A percentile compares a stretch with the other conserved stretches of the same genome.
Evolutionary conservation across 1,140 invertebrate genomes (phyloP).

Genomic region (Drosophila busckii): DNA sequence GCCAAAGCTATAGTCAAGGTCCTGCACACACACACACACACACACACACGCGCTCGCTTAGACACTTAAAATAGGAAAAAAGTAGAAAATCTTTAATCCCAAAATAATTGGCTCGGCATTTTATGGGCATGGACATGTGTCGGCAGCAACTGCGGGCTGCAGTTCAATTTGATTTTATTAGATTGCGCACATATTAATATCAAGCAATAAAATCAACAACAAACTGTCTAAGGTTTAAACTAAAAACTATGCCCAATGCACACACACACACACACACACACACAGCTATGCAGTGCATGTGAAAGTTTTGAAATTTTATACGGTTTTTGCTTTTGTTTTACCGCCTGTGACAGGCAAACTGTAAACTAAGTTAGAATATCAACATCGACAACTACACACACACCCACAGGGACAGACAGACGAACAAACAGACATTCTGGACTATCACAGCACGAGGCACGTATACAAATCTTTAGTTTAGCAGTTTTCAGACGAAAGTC

Average conservation of each 20-base stretch:
- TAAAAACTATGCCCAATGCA: slow-evolving; percentile 23
- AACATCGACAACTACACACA: slow-evolving; percentile 1
- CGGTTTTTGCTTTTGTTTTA: slow-evolving; percentile 30
- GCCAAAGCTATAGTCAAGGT: not conserved
- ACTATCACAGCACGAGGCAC: too few species aligned
- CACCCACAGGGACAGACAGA: too few species aligned
- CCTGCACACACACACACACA: not conserved
- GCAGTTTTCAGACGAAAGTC: too few species aligned
- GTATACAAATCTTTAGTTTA: not conserved
- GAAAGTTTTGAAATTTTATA: slow-evolving; percentile 32
- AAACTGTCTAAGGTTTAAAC: slow-evolving; percentile 25
- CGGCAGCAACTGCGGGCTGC: slow-evolving; percentile 1
- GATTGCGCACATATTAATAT: slow-evolving; percentile 39
- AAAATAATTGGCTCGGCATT: slow-evolving; percentile 44
- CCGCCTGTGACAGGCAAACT: slow-evolving; percentile 6
- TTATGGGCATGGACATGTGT: slow-evolving; percentile 35
- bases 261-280: not conserved
- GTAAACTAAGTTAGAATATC: slow-evolving; percentile 21
- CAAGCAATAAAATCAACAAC: slow-evolving; percentile 31
- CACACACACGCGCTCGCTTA: not conserved
- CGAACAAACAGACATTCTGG: too few species aligned
- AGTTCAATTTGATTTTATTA: slow-evolving; percentile 59
- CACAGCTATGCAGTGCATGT: slow-evolving; percentile 35
- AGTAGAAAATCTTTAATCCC: slow-evolving; percentile 42
- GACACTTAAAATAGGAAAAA: too few species aligned